Base-by-base conservation (phyloP, 2,797 vertebrate species). In the Babyrousa celebensis region DNA sequence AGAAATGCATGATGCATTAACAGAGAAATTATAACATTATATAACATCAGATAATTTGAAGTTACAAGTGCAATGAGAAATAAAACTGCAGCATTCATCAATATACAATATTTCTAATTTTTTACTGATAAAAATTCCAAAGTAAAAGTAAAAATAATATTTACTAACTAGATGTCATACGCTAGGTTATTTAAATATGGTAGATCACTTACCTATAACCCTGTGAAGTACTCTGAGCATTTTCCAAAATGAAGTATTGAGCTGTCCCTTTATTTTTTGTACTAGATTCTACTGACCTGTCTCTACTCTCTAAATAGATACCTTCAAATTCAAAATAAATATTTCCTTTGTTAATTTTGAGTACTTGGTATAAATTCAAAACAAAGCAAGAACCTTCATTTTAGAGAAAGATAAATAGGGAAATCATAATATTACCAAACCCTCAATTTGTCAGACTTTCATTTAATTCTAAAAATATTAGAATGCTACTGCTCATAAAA, bases 361-460 rank as follows among this genome's bases (percentile, higher is more conserved):
- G 20, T 86, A 77, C 62, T 40, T 70, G 4, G 18, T 63, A 71
- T 65, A 68, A 27, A 20, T 95, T 92, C n/a, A 93, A 40, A 93
- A 60, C 56, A 79, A 75, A 58, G 3, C 7, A 95, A 67, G 1
- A 21, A 36, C 7, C 5, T 1, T 40, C 52, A 89, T 52, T 52
- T 85, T 29, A 90, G 12, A 52, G 25, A 90, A 83, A 63, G 3
- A 71, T 78, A 78, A 93, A 71, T 67, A 67, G 25, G 3, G 18
- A 58, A 83, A 40, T 25, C 1, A 63, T 71, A 54, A 12, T 25
- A 68, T 52, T 80, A 36, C 5, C 18, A 43, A 90, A 94, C 85
- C 5, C 11, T 85, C 23, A 72, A 58, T 67, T 79, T 67, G 10
- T 15, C 29, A 23, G 58, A 62, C 12, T 29, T 84, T 63, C n/a